A percentile compares a stretch with the other conserved stretches of the same genome.
Evolutionary conservation across 2,888 invertebrate genomes (phyloP).

Genomic region (Epistrophe eligans): DNA sequence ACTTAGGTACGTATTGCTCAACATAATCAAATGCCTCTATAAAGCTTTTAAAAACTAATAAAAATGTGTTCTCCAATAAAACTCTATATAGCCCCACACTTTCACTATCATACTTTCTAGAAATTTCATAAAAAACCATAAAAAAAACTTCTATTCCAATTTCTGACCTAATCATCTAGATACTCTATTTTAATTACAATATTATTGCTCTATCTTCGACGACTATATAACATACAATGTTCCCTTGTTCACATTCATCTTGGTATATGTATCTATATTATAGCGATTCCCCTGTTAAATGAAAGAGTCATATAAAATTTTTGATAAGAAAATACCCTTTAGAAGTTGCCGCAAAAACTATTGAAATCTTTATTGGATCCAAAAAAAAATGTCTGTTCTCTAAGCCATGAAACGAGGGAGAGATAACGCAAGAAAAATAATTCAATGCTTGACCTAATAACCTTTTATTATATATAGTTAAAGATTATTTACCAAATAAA

Average conservation of each 20-base stretch:
- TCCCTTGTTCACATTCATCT: constrained; percentile 21
- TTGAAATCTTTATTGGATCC: constrained; percentile 10
- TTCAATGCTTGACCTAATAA: constrained; percentile 61
- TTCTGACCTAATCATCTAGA: constrained; percentile 20
- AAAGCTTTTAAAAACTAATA: background rate
- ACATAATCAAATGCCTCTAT: background rate
- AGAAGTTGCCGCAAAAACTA: constrained; percentile 41
- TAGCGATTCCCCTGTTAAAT: background rate
- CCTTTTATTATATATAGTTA: constrained; percentile 31
- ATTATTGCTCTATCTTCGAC: constrained; percentile 2
- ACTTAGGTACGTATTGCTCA: background rate
- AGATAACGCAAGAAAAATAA: constrained; percentile 44
- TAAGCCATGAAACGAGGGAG: constrained; percentile 28
- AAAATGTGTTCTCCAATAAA: background rate
- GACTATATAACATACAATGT: background rate
- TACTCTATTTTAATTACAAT: constrained; percentile 14
- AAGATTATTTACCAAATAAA: constrained; percentile 24
- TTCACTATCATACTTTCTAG: background rate
- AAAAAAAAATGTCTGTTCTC: constrained; percentile 13
- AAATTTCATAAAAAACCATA: constrained; percentile 1
- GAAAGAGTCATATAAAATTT: constrained; percentile 2
- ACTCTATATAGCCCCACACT: background rate
- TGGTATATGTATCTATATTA: background rate
- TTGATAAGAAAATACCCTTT: constrained; percentile 49
- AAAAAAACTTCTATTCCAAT: constrained; percentile 12